Conservation (phyloP, 2,113 vertebrate species). For the Odontesthes bonariensis region DNA sequence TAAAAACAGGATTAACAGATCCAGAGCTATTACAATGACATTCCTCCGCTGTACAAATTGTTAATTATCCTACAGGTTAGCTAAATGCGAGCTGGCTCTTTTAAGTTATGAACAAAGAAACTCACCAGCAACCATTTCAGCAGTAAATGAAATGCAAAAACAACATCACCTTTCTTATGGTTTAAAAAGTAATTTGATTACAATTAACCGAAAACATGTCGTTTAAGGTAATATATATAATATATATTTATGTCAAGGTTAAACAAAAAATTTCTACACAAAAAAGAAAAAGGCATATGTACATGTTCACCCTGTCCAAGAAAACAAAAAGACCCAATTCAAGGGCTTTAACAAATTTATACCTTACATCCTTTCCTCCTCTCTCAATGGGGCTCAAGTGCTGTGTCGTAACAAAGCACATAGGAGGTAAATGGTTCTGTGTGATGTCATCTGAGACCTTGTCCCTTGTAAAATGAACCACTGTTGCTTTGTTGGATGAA, state of each 20-base stretch:
- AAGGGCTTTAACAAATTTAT: slow-evolving; percentile 46
- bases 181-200: slow-evolving; percentile 85
- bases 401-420: slow-evolving; percentile 69
- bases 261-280: slow-evolving; percentile 78
- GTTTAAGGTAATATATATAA: slow-evolving; percentile 86
- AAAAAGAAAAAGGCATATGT: slow-evolving; percentile 92
- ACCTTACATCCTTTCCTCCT: slow-evolving; percentile 59
- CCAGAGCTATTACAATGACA: slow-evolving; percentile 91
- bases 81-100: slow-evolving; percentile 87
- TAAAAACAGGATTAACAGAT: slow-evolving; percentile 86
- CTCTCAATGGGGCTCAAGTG: slow-evolving; percentile 43
- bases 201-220: slow-evolving; percentile 82
- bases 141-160: slow-evolving; percentile 88
- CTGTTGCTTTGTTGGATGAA: slow-evolving; percentile 74
- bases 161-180: slow-evolving; percentile 66
- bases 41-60: slow-evolving; percentile 95
- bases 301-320: slow-evolving; percentile 83
- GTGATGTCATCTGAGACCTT: slow-evolving; percentile 80
- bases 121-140: slow-evolving; percentile 82
- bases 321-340: slow-evolving; percentile 52
- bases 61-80: slow-evolving; percentile 88
- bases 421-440: slow-evolving; percentile 78
- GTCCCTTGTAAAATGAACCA: slow-evolving; percentile 48
- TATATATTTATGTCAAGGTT: slow-evolving; percentile 84
- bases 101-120: slow-evolving; percentile 92